Evolutionary conservation across 2,888 invertebrate species (phyloP).

Genomic region (Xylophagus ater): DNA sequence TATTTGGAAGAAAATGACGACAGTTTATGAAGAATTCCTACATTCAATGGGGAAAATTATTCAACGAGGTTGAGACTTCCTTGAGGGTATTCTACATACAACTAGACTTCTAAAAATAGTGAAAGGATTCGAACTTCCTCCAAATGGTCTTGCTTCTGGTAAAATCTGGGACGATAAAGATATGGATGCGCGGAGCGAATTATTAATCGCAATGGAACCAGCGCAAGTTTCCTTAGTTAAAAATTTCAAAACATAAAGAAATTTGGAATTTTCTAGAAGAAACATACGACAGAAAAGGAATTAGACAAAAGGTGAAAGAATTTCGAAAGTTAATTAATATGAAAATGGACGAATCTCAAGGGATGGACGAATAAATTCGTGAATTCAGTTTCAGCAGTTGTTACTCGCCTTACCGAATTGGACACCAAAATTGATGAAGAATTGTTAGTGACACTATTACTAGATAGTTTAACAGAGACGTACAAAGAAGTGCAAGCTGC

Average conservation of each 20-base stretch:
- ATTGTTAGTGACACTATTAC: constrained; percentile 10
- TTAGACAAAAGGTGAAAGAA: constrained; percentile 12
- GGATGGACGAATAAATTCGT: constrained; percentile 9
- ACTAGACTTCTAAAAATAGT: constrained; percentile 5
- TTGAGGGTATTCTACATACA: constrained; percentile 12
- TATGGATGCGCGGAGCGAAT: constrained; percentile 10
- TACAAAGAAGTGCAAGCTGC: constrained; percentile 14
- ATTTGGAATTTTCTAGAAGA: constrained; percentile 12
- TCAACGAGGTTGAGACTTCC: constrained; percentile 9
- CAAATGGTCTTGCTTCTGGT: background rate
- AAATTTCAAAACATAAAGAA: constrained; percentile 9
- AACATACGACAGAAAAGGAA: constrained; percentile 14
- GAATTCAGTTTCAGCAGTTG: constrained; percentile 11
- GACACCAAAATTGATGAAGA: constrained; percentile 12
- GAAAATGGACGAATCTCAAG: constrained; percentile 7
- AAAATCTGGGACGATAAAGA: constrained; percentile 12
- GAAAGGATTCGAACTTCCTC: constrained; percentile 1
- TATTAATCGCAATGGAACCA: constrained; percentile 10
- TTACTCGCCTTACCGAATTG: constrained; percentile 11
- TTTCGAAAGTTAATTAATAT: constrained; percentile 15
- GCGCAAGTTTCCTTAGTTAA: constrained; percentile 9
- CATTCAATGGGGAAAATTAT: constrained; percentile 2
- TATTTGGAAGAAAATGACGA: no score
- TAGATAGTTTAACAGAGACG: constrained; percentile 7
- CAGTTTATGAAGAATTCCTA: background rate